A percentile compares a stretch with the other conserved stretches of the same genome.
Conservation (phyloP, 2,888 invertebrate species). For the Rhagonycha lutea region DNA sequence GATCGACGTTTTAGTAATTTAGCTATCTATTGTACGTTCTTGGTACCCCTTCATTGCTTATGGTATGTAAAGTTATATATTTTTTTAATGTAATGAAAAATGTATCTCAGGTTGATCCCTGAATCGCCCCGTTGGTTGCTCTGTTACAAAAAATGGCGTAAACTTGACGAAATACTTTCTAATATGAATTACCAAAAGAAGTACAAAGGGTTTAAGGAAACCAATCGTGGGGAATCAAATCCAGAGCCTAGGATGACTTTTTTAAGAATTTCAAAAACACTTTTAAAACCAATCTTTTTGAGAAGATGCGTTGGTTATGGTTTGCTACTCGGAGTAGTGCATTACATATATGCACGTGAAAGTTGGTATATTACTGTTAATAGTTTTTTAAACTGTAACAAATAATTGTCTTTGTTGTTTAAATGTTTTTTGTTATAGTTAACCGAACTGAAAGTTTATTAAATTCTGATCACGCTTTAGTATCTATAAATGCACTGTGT, state of each 20-base stretch:
- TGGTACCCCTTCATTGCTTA: neutral
- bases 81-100: too few relatives aligned
- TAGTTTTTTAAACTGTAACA: neutral
- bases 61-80: neutral
- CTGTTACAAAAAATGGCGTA: neutral
- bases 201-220: rapidly evolving
- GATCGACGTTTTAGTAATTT: neutral
- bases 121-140: neutral
- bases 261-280: neutral
- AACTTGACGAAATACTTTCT: neutral
- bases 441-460: neutral
- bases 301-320: neutral
- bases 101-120: neutral
- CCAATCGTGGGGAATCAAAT: neutral
- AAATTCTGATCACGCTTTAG: neutral
- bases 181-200: neutral
- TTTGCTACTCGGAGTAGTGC: neutral
- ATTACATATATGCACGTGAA: neutral
- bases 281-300: neutral
- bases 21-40: neutral
- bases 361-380: neutral
- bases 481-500: neutral
- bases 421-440: neutral
- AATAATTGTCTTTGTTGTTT: neutral
- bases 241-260: neutral